Evolutionary conservation across 2,797 vertebrate genomes (phyloP), one percentile per base, ranked within the genome.

Genomic region (Crenuchus spilurus): DNA sequence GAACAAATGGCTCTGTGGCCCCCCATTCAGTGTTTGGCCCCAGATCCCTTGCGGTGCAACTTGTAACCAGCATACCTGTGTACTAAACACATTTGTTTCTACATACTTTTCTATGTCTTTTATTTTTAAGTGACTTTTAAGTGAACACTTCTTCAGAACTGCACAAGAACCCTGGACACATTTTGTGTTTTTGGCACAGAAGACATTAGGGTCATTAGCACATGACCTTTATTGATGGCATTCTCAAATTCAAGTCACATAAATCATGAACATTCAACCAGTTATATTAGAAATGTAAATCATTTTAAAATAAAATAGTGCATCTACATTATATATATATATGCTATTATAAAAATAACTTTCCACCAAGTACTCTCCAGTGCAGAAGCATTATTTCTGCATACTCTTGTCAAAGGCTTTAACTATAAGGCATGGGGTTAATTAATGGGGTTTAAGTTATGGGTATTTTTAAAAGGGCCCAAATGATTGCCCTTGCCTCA

Each of bases 391-490:
- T 28, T 33, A 42, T 14, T 24, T 41, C 41, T 69, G 55, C 55
- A 58, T 37, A 55, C 20, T 58, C 5, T 16, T 30, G 1, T 22
- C 51, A 28, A 44, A 49, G 33, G 52, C 4, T 60, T 14, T 26
- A 62, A 60, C n/a, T 57, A 54, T 63, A 75, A 69, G 65, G 73
- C 35, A 37, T n/a, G n/a, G n/a, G n/a, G n/a, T n/a, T n/a, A 62
- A 54, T 28, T 68, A 26, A 18, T 62, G 20, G 8, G 42, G 26
- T 62, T 42, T 28, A 16, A 1, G 4, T 39, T 61, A n/a, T 2
- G 35, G 18, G 7, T 24, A 13, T 41, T 24, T 42, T 26, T 39
- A 39, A 24, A 41, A 60, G 7, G 11, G 18, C 26, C 4, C 1
- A 51, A 35, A 30, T 7, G 18, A 4, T 16, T 16, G 8, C 14